phyloP scores from a whole-genome alignment of 2,113 vertebrate genomes.

The Collichthys lucidus region DNA sequence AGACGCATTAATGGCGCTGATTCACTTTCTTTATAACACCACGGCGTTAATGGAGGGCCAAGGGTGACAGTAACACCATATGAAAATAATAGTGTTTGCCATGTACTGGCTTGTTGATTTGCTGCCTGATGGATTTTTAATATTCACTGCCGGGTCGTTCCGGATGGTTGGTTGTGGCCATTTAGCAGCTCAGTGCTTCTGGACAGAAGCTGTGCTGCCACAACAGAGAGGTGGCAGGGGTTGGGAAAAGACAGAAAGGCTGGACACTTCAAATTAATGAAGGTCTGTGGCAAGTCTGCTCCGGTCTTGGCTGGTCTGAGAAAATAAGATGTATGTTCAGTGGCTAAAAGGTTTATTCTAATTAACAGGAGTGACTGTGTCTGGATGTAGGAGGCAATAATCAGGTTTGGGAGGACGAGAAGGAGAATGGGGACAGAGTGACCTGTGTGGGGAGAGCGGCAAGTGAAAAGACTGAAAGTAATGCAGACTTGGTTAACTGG shows the following conservation, averaged over 20 bases:
- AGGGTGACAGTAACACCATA: slow-evolving; percentile 72
- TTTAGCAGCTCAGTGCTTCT: slow-evolving; percentile 65
- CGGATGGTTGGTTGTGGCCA: slow-evolving; percentile 57
- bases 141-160: slow-evolving; percentile 74
- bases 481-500: slow-evolving; percentile 48
- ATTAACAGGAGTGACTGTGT: slow-evolving; percentile 77
- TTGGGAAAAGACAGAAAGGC: slow-evolving; percentile 48
- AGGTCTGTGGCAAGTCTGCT: slow-evolving; percentile 59
- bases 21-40: slow-evolving; percentile 75
- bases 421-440: slow-evolving; percentile 65
- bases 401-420: slow-evolving; percentile 75
- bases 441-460: slow-evolving; percentile 44
- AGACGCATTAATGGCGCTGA: slow-evolving; percentile 63
- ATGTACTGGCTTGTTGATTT: slow-evolving; percentile 71
- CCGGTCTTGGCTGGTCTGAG: slow-evolving; percentile 32
- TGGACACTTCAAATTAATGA: slow-evolving; percentile 72
- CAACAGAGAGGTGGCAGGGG: slow-evolving; percentile 40
- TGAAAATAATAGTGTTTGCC: slow-evolving; percentile 79
- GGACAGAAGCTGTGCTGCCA: slow-evolving; percentile 46
- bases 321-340: slow-evolving; percentile 58
- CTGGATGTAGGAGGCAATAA: slow-evolving; percentile 73
- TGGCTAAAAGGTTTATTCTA: slow-evolving; percentile 78
- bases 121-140: slow-evolving; percentile 80
- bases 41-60: slow-evolving; percentile 67
- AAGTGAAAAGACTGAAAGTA: slow-evolving; percentile 41